These are phyloP conservation scores for Silurus asotus DNA, from an alignment of 2,113 vertebrate species.

Conservation along the genomic window DNA sequence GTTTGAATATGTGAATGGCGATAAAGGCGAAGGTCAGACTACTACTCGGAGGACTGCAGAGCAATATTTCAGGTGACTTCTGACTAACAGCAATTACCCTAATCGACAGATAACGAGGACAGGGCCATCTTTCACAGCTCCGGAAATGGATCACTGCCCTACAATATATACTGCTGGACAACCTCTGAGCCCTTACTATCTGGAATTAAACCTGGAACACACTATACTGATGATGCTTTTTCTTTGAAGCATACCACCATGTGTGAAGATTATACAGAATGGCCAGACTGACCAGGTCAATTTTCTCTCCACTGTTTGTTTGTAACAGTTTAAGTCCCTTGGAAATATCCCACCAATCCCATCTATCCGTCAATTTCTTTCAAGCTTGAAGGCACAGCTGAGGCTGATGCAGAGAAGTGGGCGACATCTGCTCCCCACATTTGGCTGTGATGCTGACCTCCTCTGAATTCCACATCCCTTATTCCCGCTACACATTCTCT, in stretches of 20 bases:
- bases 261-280: not conserved
- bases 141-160: conserved; percentile 68
- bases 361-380: conserved; percentile 56
- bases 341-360: conserved; percentile 26
- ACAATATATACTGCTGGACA: conserved; percentile 54
- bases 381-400: conserved; percentile 47
- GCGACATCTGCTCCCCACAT: conserved; percentile 71
- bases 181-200: not conserved
- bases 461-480: conserved; percentile 63
- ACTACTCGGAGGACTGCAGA: conserved; percentile 63
- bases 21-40: conserved; percentile 44
- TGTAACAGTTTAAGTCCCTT: not conserved
- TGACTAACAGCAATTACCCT: conserved; percentile 77
- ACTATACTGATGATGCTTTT: not conserved
- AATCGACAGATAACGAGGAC: conserved; percentile 74
- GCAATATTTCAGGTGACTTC: conserved; percentile 69
- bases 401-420: conserved; percentile 65
- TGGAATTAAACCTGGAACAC: not conserved
- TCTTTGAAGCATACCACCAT: not conserved
- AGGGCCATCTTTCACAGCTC: conserved; percentile 69
- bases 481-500: conserved; percentile 65
- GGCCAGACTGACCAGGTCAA: not conserved
- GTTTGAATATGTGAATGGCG: conserved; percentile 58
- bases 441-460: conserved; percentile 60
- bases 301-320: not conserved